Evolutionary conservation across 2,888 invertebrate genomes (phyloP), one percentile per base, ranked within the genome.

Genomic region (Gymnosoma rotundatum): DNA sequence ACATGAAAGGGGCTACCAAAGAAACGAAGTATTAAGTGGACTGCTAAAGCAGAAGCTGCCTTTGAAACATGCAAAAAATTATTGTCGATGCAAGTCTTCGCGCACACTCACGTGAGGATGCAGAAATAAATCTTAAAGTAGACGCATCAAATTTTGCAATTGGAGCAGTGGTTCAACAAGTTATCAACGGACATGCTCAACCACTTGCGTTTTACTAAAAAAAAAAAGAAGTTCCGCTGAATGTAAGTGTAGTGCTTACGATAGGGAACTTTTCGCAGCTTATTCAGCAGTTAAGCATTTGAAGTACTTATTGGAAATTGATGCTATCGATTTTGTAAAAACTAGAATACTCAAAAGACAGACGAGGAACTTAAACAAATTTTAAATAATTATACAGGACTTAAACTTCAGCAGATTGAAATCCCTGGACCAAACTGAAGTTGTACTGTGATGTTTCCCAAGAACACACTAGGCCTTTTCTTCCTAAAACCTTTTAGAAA

Each of bases 401-500:
- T 38, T 38, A 38, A 38, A 9, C n/a, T 50, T n/a, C n/a, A 50
- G 18, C 18, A n/a, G 3, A 7, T 50, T 7, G 2, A 18, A 8
- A 50, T 50, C 14, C 45, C 45, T 14, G 45, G 45, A 4, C 6
- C 45, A 50, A 50, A 12, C n/a, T 8, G 3, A 8, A n/a, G 7
- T 8, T 50, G 9, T 18, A 18, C n/a, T 50, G 50, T 8, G 50
- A 50, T 18, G 18, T 18, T n/a, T 50, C 50, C 4, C 7, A 18
- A 50, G 58, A 48, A 16, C n/a, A 21, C 10, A 38, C 20, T 25
- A 16, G 45, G 16, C 70, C 70, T 42, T 58, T 45, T n/a, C 6
- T 70, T 12, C 56, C 70, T 12, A 45, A 48, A 56, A 14, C 2
- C 1, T 20, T 48, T 45, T 12, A 14, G 8, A 78, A 88, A 86